Percentiles rank a stretch among this genome's conserved stretches.
These are phyloP conservation scores for Alviniconcha strummeri DNA, from an alignment of 2,888 invertebrate species.

Conservation along the genomic window DNA sequence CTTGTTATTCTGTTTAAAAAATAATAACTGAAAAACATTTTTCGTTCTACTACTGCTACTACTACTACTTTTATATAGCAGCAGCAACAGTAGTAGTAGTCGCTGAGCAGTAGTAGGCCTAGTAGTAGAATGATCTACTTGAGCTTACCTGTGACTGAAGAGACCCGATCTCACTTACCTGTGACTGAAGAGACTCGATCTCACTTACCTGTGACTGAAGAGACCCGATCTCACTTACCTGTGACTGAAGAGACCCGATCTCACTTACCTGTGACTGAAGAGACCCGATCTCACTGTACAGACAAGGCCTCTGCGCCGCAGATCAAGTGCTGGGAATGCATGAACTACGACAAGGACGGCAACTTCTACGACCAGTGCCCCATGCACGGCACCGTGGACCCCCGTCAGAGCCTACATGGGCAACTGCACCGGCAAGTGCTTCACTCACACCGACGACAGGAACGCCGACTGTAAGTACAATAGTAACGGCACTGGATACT, in stretches of 20 bases:
- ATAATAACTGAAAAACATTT: too few relatives aligned
- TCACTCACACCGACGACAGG: conserved; percentile 28
- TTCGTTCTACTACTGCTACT: too few relatives aligned
- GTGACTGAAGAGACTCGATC: neutral
- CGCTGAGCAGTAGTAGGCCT: too few relatives aligned
- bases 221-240: neutral
- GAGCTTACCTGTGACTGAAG: neutral
- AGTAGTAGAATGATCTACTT: neutral
- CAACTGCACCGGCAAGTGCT: conserved; percentile 27
- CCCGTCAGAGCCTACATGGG: conserved; percentile 15
- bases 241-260: neutral
- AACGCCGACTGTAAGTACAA: neutral
- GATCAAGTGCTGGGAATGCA: conserved; percentile 27
- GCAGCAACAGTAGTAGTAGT: too few relatives aligned
- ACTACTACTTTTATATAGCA: neutral
- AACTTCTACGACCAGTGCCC: conserved; percentile 18
- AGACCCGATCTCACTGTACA: neutral
- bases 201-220: neutral
- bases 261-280: neutral
- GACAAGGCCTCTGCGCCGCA: neutral
- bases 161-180: neutral
- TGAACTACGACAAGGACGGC: conserved; percentile 17
- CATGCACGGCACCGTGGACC: conserved; percentile 22
- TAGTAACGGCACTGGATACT: too few relatives aligned
- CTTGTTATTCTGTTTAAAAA: too few relatives aligned